A percentile compares a stretch with the other conserved stretches of the same genome.
Evolutionary conservation across 1,140 invertebrate genomes (phyloP).

Genomic region (Drosophila murphyi): DNA sequence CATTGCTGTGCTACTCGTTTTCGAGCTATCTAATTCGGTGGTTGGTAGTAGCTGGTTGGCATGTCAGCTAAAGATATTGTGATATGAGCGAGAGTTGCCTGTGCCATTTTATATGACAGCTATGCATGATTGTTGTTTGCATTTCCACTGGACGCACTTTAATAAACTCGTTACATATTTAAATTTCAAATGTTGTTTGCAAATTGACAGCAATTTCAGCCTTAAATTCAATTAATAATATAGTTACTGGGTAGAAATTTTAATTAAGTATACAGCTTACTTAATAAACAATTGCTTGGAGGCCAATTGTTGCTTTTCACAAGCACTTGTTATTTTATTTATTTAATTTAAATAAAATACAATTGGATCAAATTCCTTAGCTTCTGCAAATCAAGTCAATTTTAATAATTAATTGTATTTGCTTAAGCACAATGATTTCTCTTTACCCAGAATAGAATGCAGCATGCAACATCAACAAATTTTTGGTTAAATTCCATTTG

Average conservation of each 20-base stretch:
- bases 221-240: not conserved
- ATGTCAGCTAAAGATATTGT: conserved; percentile 43
- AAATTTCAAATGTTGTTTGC: no score
- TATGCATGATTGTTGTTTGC: conserved; percentile 16
- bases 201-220: not conserved
- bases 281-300: not conserved
- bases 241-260: not conserved
- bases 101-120: conserved; percentile 36
- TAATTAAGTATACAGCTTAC: not conserved
- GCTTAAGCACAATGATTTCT: conserved; percentile 8
- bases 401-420: conserved; percentile 6
- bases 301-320: not conserved
- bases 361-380: not conserved
- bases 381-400: not conserved
- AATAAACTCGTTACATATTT: no score
- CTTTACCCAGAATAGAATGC: not conserved
- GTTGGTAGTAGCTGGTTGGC: conserved; percentile 30
- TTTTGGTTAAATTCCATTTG: conserved; percentile 29
- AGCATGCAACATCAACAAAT: conserved; percentile 18
- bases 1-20: conserved; percentile 2
- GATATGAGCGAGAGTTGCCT: conserved; percentile 28
- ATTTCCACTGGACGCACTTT: not conserved
- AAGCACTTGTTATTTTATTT: not conserved
- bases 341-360: not conserved
- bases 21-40: conserved; percentile 11